phyloP scores from a whole-genome alignment of 2,113 vertebrate species.

The Neodon shergylaensis region DNA sequence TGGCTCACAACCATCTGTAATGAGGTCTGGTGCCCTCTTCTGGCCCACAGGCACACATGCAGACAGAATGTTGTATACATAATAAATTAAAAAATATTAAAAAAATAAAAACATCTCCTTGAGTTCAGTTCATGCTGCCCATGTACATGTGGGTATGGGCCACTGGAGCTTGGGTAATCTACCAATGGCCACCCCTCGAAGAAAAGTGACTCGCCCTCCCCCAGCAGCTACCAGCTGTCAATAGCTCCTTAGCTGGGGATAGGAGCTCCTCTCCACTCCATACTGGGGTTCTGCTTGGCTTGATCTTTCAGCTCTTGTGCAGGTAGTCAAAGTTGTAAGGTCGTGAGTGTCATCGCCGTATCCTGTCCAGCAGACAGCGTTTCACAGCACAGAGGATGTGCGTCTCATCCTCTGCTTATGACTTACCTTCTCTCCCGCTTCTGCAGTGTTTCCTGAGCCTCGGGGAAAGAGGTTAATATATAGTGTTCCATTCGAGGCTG shows the following conservation, averaged over 20 bases:
- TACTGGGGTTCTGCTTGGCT: neutral
- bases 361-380: neutral
- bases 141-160: neutral
- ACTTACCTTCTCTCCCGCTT: neutral
- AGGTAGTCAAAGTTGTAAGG: neutral
- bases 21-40: too few relatives aligned
- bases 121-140: neutral
- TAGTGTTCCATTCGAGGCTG: neutral
- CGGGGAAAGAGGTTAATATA: neutral
- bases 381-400: neutral
- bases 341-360: too few relatives aligned
- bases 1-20: too few relatives aligned
- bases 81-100: too few relatives aligned
- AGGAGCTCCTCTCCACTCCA: neutral
- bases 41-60: too few relatives aligned
- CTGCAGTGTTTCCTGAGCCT: too few relatives aligned
- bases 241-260: neutral
- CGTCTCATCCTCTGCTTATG: neutral
- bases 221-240: neutral
- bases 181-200: neutral
- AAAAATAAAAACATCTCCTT: neutral
- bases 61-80: too few relatives aligned
- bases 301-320: neutral
- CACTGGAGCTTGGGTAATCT: too few relatives aligned
- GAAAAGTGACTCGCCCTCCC: neutral